phyloP scores from a whole-genome alignment of 1,140 invertebrate genomes.

The Lysiphlebus fabarum region DNA sequence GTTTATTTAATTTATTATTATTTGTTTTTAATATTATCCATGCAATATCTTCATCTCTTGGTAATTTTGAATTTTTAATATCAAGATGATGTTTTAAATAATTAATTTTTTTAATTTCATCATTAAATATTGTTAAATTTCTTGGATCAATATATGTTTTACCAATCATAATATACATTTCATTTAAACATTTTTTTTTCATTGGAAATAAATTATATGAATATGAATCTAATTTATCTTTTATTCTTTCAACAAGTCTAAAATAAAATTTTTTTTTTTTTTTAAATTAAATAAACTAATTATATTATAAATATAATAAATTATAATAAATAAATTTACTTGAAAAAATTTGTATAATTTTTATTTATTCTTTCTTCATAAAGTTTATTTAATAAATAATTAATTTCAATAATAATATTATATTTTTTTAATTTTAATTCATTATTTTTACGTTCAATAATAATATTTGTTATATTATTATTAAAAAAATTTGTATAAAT shows the following conservation, averaged over 20 bases:
- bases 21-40: slow-evolving; percentile 30
- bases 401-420: slow-evolving; percentile 31
- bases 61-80: slow-evolving; percentile 29
- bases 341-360: slow-evolving; percentile 39
- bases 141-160: slow-evolving; percentile 39
- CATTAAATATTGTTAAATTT: slow-evolving; percentile 28
- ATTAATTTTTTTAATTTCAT: slow-evolving; percentile 17
- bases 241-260: slow-evolving; percentile 33
- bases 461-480: slow-evolving; percentile 11
- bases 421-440: slow-evolving; percentile 28
- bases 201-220: slow-evolving; percentile 32
- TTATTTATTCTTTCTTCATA: slow-evolving; percentile 28
- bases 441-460: slow-evolving; percentile 7
- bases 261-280: too few species aligned
- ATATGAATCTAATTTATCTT: slow-evolving; percentile 38
- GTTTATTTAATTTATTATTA: slow-evolving; percentile 17
- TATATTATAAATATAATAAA: too few species aligned
- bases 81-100: slow-evolving; percentile 41
- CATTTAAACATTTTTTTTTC: slow-evolving; percentile 34
- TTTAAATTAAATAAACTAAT: too few species aligned
- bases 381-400: slow-evolving; percentile 33
- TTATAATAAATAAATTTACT: slow-evolving; percentile 23
- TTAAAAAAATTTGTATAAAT: slow-evolving; percentile 30
- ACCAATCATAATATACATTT: slow-evolving; percentile 38
- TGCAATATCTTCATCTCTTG: slow-evolving; percentile 38